These are phyloP conservation scores for Ectropis grisescens DNA, from an alignment of 1,140 invertebrate species.

Conservation along the genomic window DNA sequence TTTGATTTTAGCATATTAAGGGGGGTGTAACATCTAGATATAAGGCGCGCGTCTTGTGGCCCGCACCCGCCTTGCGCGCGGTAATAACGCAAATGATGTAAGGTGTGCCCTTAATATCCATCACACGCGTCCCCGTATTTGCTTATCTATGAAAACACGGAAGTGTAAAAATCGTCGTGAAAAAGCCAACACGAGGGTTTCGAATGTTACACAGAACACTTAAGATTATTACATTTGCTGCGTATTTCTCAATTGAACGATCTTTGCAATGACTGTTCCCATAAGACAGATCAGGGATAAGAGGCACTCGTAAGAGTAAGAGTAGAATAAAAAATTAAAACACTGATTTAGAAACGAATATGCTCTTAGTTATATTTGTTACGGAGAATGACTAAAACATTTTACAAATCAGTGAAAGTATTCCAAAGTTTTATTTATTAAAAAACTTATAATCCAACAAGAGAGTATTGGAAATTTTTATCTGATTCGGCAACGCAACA, in stretches of 20 bases:
- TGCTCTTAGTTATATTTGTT: no score
- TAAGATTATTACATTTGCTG: conserved; percentile 22
- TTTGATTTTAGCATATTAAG: conserved; percentile 70
- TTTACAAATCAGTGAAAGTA: no score
- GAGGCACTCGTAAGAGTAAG: no score
- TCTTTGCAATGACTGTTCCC: no score
- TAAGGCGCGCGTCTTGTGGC: conserved; percentile 56
- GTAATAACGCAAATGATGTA: conserved; percentile 68
- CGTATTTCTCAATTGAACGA: background rate
- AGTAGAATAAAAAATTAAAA: no score
- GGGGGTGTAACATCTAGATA: conserved; percentile 47
- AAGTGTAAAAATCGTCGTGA: conserved; percentile 64
- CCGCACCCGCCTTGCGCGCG: conserved; percentile 32
- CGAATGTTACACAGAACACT: conserved; percentile 26
- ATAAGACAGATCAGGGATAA: no score
- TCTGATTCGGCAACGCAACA: conserved; percentile 46
- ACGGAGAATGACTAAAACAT: no score
- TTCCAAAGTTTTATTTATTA: no score
- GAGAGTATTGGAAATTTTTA: conserved; percentile 14
- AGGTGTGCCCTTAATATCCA: conserved; percentile 69
- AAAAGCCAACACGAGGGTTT: conserved; percentile 23
- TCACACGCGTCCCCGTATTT: conserved; percentile 62
- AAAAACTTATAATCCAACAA: no score
- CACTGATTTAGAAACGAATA: no score
- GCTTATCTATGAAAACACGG: conserved; percentile 65